These are phyloP conservation scores for Lemur catta DNA, from an alignment of 2,797 vertebrate species.

Conservation along the genomic window DNA sequence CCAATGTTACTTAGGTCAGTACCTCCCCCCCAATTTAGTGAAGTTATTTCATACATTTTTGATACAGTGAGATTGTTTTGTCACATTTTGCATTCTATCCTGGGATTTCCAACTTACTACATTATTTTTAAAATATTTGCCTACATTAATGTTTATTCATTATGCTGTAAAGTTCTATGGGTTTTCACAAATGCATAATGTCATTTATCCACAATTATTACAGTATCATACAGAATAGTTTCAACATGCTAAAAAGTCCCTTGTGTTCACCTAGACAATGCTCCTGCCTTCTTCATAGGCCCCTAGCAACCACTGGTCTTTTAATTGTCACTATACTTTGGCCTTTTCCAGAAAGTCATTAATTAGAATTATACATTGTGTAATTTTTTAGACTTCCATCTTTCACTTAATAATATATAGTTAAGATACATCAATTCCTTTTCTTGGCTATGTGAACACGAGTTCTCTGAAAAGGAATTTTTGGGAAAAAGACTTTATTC, in stretches of 20 bases:
- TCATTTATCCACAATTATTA: neutral
- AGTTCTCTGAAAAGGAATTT: neutral
- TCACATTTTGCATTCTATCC: neutral
- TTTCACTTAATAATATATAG: neutral
- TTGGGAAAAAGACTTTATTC: neutral
- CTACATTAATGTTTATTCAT: neutral
- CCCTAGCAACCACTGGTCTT: neutral
- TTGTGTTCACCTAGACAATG: neutral
- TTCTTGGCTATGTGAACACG: neutral
- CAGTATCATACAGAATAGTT: neutral
- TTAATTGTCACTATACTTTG: neutral
- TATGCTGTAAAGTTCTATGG: neutral
- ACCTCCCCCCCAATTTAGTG: neutral
- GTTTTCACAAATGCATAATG: neutral
- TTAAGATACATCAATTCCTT: neutral
- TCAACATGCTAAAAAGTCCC: neutral
- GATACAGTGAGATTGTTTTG: neutral
- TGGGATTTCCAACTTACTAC: neutral
- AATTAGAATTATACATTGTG: neutral
- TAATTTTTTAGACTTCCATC: neutral
- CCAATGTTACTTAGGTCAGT: neutral
- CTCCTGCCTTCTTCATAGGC: neutral
- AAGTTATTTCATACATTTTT: neutral
- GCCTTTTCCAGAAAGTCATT: neutral
- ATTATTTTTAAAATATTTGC: neutral